These are phyloP conservation scores for Okapia johnstoni DNA, from an alignment of 2,113 vertebrate species.

Conservation along the genomic window DNA sequence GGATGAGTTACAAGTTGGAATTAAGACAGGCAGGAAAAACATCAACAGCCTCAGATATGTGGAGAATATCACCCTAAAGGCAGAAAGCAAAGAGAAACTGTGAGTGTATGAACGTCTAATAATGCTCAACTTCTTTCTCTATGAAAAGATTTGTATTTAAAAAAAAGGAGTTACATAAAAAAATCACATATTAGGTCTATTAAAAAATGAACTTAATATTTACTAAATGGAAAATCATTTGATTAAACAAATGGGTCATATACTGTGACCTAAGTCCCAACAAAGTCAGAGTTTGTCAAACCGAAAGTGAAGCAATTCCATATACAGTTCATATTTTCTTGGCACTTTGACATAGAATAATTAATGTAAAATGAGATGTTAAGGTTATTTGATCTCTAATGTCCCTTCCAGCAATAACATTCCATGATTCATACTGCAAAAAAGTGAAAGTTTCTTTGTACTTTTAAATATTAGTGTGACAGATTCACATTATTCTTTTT, in stretches of 20 bases:
- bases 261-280: neutral
- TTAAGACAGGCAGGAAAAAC: neutral
- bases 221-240: neutral
- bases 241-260: neutral
- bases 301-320: neutral
- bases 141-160: no score
- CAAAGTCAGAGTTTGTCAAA: neutral
- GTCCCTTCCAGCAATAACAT: neutral
- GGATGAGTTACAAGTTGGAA: neutral
- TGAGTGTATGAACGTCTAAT: neutral
- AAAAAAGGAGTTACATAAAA: neutral
- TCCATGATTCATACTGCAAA: neutral
- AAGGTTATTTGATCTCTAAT: constrained; percentile 32
- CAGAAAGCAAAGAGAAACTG: neutral
- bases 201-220: neutral
- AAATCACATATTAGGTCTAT: neutral
- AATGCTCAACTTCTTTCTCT: neutral
- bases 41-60: neutral
- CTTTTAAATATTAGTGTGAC: constrained; percentile 27
- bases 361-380: constrained; percentile 1
- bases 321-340: neutral
- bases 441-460: neutral
- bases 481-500: neutral
- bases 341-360: neutral
- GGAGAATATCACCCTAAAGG: neutral